A percentile compares a stretch with the other conserved stretches of the same genome.
phyloP scores from a whole-genome alignment of 2,888 invertebrate genomes.

The Julus scandinavius region DNA sequence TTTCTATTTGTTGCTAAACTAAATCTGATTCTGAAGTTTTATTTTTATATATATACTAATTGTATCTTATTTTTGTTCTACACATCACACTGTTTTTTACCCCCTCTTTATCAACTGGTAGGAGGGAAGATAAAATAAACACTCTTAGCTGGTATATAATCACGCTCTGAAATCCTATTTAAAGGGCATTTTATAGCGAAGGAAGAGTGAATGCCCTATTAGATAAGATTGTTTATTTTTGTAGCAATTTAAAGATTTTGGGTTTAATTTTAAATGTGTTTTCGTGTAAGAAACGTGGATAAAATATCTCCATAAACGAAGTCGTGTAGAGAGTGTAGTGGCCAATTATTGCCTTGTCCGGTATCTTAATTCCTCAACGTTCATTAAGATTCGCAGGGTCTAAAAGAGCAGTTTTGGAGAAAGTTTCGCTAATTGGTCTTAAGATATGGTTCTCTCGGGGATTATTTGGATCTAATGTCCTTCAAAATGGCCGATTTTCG shows the following conservation, averaged over 20 bases:
- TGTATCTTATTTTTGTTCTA: neutral
- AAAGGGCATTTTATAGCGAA: neutral
- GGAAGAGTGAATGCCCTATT: neutral
- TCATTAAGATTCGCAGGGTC: slow-evolving; percentile 19
- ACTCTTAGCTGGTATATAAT: slow-evolving; percentile 10
- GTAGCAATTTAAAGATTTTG: neutral
- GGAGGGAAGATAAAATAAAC: neutral
- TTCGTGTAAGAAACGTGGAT: neutral
- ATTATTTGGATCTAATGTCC: slow-evolving; percentile 15
- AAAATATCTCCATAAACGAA: neutral
- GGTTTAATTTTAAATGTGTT: neutral
- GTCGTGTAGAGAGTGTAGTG: neutral
- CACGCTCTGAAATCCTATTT: slow-evolving; percentile 4
- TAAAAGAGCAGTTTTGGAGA: slow-evolving; percentile 42
- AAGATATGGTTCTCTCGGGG: slow-evolving; percentile 46
- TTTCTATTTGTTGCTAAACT: no score
- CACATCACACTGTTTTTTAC: neutral
- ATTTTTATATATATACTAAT: neutral
- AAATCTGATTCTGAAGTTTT: neutral
- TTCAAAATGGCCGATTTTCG: slow-evolving; percentile 17
- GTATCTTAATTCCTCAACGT: slow-evolving; percentile 14
- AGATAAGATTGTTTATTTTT: slow-evolving; percentile 32
- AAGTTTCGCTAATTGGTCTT: slow-evolving; percentile 33
- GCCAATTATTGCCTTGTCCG: slow-evolving; percentile 19
- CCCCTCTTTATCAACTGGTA: neutral